phyloP scores from a whole-genome alignment of 1,140 invertebrate genomes.

The Pogonomyrmex californicus region DNA sequence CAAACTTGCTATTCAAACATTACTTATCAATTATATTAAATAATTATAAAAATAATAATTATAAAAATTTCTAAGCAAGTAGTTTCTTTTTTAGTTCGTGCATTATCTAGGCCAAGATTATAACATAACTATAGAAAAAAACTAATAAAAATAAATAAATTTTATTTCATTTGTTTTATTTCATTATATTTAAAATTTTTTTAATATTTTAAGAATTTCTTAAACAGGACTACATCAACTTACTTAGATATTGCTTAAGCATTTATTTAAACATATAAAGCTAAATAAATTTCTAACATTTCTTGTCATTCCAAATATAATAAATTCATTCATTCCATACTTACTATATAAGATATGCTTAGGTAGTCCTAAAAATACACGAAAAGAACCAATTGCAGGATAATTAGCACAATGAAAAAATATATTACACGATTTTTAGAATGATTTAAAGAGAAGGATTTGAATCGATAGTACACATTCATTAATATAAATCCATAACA shows the following conservation, averaged over 20 bases:
- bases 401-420: conserved; percentile 22
- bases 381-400: conserved; percentile 77
- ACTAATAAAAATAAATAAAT: no score
- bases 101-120: background rate
- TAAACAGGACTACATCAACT: background rate
- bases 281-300: background rate
- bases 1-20: background rate
- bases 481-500: conserved; percentile 12
- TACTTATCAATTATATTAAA: conserved; percentile 10
- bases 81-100: background rate
- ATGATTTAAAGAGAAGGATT: conserved; percentile 8
- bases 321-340: conserved; percentile 71
- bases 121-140: background rate
- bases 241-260: conserved; percentile 16
- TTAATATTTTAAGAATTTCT: background rate
- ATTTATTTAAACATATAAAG: conserved; percentile 15
- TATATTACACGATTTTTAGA: conserved; percentile 16
- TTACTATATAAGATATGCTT: conserved; percentile 86
- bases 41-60: conserved; percentile 29
- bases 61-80: background rate
- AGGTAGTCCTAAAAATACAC: conserved; percentile 85
- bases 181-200: background rate
- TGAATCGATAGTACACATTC: background rate
- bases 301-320: conserved; percentile 49
- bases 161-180: background rate